Evolutionary conservation across 1,140 invertebrate species (phyloP), one percentile per base, ranked within the genome.

Genomic region (Cylas formicarius): DNA sequence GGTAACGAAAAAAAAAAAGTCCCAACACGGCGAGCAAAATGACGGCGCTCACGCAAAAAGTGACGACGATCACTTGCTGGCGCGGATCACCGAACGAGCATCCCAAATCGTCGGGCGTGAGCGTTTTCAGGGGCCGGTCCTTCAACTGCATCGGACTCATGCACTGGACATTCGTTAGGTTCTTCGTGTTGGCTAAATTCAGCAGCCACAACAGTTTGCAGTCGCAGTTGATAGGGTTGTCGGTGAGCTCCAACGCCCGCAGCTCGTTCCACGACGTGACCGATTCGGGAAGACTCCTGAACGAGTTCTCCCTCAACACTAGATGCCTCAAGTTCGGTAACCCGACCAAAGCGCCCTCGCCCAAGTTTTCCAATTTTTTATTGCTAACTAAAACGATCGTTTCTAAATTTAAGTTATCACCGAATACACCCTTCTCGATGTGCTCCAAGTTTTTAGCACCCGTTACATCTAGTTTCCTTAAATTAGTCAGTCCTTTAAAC

Each of bases 211-310:
- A 63, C 3, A 90, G 57, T 39, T 78, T 76, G 55, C 88, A 91
- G 52, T 82, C 80, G 62, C 88, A 92, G n/a, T 78, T 66, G 8
- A 92, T 67, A 0, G 86, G 86, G 57, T 91, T 91, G 47, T 89
- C 86, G 9, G 82, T 81, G 4, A 92, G 67, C 48, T 90, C 85
- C 7, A 90, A 58, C 4, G 74, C 73, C 16, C 77, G 72, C n/a
- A 90, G 63, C 50, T 87, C 85, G 37, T 77, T 78, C 76, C 86
- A 90, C 1, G 81, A 76, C 10, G 86, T 77, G 10, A 88, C 70
- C 0, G 80, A 78, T 63, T 89, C 86, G 1, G 78, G 74, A 28
- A 92, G 71, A 10, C 73, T 77, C 18, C 72, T 69, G 47, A 92
- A 77, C 1, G 79, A 80, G 62, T 91, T 90, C 57, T 87, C 86